A percentile compares a stretch with the other conserved stretches of the same genome.
phyloP scores from a whole-genome alignment of 2,113 vertebrate genomes.

The Austrofundulus limnaeus region DNA sequence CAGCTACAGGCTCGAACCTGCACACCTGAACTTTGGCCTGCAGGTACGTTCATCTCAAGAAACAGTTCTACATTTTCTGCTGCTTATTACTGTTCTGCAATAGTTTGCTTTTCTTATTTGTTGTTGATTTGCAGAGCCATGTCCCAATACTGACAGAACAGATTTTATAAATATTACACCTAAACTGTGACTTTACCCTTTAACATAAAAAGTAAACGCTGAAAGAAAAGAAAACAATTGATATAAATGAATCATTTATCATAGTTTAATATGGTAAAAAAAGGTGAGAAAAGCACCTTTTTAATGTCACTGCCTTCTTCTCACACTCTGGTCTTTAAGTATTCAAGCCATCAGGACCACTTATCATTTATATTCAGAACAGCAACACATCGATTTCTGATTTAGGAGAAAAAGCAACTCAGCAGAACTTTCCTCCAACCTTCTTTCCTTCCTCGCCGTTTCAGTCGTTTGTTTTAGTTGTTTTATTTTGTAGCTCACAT shows the following conservation, averaged over 20 bases:
- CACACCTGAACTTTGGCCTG: conserved; percentile 77
- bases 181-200: too few relatives aligned
- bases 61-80: too few relatives aligned
- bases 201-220: too few relatives aligned
- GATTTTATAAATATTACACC: too few relatives aligned
- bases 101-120: too few relatives aligned
- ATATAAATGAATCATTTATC: background rate
- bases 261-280: background rate
- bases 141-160: too few relatives aligned
- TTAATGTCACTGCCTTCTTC: conserved; percentile 45
- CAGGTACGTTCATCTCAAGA: too few relatives aligned
- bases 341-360: conserved; percentile 38
- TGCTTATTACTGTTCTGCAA: too few relatives aligned
- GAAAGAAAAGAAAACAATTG: background rate
- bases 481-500: conserved; percentile 14
- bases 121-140: too few relatives aligned
- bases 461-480: background rate
- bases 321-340: conserved; percentile 31
- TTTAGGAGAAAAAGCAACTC: conserved; percentile 59
- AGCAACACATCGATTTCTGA: conserved; percentile 70
- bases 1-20: conserved; percentile 77
- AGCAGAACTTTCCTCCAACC: conserved; percentile 61
- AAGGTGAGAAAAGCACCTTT: conserved; percentile 12
- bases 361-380: conserved; percentile 70
- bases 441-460: conserved; percentile 22